Base-by-base conservation (phyloP, 1,140 invertebrate genomes). In the Frieseomelitta varia region DNA sequence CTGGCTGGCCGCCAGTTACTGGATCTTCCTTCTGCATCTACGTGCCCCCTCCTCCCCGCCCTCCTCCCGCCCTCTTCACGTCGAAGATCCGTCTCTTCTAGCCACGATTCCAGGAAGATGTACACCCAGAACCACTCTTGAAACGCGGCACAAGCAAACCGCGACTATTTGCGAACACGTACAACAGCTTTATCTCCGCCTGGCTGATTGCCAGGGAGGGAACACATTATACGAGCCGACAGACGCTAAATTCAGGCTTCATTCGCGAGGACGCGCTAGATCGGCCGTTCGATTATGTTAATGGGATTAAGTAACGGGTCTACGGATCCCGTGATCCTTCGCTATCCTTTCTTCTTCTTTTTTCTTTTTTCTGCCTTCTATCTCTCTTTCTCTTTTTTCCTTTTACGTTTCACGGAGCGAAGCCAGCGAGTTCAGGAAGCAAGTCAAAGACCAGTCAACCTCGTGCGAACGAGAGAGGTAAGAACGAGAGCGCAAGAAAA, bases 181-280 rank as follows among this genome's bases (percentile, higher is more conserved):
- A 47, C 39, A 47, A 74, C 86, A 74, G 77, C 75, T 88, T 76
- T 79, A 69, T 85, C 17, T 47, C 63, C 63, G n/a, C n/a, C 51
- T 19, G 53, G 55, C 27, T 39, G 80, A 72, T 72, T 81, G 73
- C 47, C 51, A 63, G 27, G 24, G 81, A 17, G 30, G 39, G 56
- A 39, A 30, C 30, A 85, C 78, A 88, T 88, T 88, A 82, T 65
- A 79, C 82, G 65, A 74, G 86, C 77, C 61, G 82, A 75, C 81
- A 39, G 24, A 69, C 39, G 75, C 65, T 67, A 67, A 47, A 68
- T 79, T 80, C 82, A 71, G 19, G 75, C 65, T 65, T 72, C 61
- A 76, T 88, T 88, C 84, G 87, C 87, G 75, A 73, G 84, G 79
- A 88, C 86, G 86, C 87, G 77, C 86, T 84, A 88, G 73, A 85